Base-by-base conservation (phyloP, 1,140 invertebrate species). In the Bombus picipes region DNA sequence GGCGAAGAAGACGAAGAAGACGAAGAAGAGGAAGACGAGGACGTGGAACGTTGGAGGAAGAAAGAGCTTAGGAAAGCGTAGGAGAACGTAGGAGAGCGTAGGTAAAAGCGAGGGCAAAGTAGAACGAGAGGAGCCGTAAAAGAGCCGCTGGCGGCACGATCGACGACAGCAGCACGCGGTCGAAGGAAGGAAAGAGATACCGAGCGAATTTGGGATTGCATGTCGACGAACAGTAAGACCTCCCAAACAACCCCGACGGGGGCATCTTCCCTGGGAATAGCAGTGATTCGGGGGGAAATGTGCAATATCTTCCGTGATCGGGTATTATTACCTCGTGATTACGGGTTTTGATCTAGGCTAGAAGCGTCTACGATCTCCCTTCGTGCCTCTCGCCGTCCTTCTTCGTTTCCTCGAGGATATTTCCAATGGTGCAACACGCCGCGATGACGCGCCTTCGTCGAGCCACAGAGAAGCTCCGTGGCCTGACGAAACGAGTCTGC, bases 301-400 rank as follows among this genome's bases (percentile, higher is more conserved):
- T 93, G 93, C 94, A 94, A 94, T 95, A 94, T 95, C 94, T 95
- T 94, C 89, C 94, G 94, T 95, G 94, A 95, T 95, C 93, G 91
- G 93, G 93, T 93, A 94, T 94, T 94, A 95, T 95, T 95, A 95
- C 92, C 84, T 81, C 90, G 91, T 94, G 94, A 95, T 95, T 95
- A 94, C 89, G 88, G 93, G 93, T 94, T 90, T 93, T 93, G 93
- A 94, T 95, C 94, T 93, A 94, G 92, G 94, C 92, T 94, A 93
- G 92, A 92, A 87, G 83, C 89, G 90, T 91, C 90, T 83, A 87
- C 71, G 57, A 66, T 53, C 47, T 53, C 18, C 32, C 18, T 9
- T 28, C 28, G 10, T 32, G 37, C 34, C 57, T n/a, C n/a, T 59
- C 43, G 18, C 8, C 47, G 15, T 57, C 22, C 43, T 32, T 57